Evolutionary conservation across 2,797 vertebrate genomes (phyloP).

Genomic region (Rhinichthys osculus): DNA sequence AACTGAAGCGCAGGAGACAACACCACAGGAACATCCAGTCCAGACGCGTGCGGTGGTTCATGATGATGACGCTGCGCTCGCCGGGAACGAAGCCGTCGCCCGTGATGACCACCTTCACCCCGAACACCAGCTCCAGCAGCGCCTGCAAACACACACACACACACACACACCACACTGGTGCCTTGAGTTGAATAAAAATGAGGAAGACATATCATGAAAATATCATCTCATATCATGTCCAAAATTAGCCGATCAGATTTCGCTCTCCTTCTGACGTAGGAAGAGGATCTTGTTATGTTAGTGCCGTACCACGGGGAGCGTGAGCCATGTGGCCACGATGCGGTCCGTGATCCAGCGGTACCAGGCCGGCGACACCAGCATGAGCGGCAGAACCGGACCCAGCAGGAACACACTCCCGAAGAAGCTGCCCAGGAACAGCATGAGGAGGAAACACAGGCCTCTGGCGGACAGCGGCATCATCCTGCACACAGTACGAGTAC

Average conservation of each 20-base stretch:
- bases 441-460: conserved; percentile 90
- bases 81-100: conserved; percentile 96
- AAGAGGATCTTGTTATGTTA: too few relatives aligned
- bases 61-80: conserved; percentile 97
- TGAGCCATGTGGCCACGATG: conserved; percentile 95
- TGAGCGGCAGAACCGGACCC: conserved; percentile 90
- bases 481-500: not conserved
- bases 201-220: too few relatives aligned
- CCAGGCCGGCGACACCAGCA: conserved; percentile 91
- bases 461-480: conserved; percentile 82
- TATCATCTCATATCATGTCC: too few relatives aligned
- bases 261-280: too few relatives aligned
- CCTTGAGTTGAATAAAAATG: too few relatives aligned
- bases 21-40: conserved; percentile 99
- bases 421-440: conserved; percentile 92
- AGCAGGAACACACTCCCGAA: conserved; percentile 97
- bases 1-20: conserved; percentile 96
- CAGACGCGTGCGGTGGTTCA: conserved; percentile 98
- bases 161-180: too few relatives aligned
- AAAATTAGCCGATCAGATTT: too few relatives aligned
- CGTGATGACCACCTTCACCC: conserved; percentile 95
- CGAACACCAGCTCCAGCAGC: conserved; percentile 93
- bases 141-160: conserved; percentile 75
- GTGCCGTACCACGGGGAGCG: conserved; percentile 90
- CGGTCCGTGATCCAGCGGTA: conserved; percentile 96